Percentiles rank a stretch among this genome's conserved stretches.
Evolutionary conservation across 2,888 invertebrate species (phyloP).

Genomic region (Salticus scenicus): DNA sequence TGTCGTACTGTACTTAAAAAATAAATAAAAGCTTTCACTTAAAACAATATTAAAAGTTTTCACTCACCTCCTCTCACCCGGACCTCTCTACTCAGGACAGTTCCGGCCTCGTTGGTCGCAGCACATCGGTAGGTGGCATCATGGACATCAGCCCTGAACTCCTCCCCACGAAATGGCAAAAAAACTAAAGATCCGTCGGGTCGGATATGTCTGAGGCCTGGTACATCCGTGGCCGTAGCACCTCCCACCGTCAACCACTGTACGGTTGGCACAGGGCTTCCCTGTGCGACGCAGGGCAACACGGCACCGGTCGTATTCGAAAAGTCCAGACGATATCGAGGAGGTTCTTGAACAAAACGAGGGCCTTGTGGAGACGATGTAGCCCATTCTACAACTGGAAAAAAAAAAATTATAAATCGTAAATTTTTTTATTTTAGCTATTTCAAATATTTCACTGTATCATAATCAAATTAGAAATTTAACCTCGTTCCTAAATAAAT

Average conservation of each 20-base stretch:
- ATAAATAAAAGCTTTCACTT: no score
- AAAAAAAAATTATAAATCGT: no score
- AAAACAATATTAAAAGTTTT: background rate
- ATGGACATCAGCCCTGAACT: constrained; percentile 63
- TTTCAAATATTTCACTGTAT: no score
- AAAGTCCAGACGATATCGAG: constrained; percentile 67
- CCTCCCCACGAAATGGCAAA: constrained; percentile 56
- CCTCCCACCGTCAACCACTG: constrained; percentile 66
- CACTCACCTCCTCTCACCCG: constrained; percentile 62
- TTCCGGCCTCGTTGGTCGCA: constrained; percentile 52
- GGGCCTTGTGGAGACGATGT: constrained; percentile 52
- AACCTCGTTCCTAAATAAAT: no score
- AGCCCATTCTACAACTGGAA: no score
- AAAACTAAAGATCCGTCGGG: constrained; percentile 65
- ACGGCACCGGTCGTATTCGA: constrained; percentile 71
- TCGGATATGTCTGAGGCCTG: constrained; percentile 62
- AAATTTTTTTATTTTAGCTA: no score
- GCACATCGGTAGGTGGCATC: constrained; percentile 57
- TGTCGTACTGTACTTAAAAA: no score
- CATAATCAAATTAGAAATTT: no score
- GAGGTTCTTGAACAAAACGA: constrained; percentile 67
- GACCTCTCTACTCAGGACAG: constrained; percentile 44
- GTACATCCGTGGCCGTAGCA: constrained; percentile 58
- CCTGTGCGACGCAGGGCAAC: constrained; percentile 69
- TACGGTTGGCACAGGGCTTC: constrained; percentile 66